Evolutionary conservation across 2,113 vertebrate genomes (phyloP).

Genomic region (Diadophis punctatus): DNA sequence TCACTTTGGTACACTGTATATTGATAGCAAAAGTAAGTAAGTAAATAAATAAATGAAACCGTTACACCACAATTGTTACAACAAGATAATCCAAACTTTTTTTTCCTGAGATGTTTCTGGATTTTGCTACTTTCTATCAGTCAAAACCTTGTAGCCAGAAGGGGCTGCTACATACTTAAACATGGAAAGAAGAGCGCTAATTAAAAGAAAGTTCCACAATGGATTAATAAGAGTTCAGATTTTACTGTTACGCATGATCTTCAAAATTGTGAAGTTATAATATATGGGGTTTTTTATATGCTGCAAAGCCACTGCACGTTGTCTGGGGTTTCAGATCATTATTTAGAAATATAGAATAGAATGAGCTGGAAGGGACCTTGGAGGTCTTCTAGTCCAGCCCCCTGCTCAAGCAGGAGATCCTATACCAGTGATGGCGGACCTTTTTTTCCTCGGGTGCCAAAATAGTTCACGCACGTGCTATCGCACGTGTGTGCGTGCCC

Average conservation of each 20-base stretch:
- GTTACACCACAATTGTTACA: not conserved
- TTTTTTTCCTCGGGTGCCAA: too few species aligned
- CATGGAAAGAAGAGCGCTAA: not conserved
- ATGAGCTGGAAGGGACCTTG: too few species aligned
- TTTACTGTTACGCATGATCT: not conserved
- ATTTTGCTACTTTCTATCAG: not conserved
- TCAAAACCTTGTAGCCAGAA: not conserved
- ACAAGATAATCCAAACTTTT: not conserved
- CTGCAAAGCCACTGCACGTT: not conserved
- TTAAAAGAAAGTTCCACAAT: not conserved
- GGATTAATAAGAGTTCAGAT: not conserved
- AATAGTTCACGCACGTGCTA: too few species aligned
- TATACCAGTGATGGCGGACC: too few species aligned
- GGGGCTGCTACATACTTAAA: not conserved
- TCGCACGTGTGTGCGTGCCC: too few species aligned
- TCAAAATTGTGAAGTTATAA: not conserved
- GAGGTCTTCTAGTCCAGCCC: too few species aligned
- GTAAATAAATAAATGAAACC: too few species aligned
- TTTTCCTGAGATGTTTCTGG: not conserved
- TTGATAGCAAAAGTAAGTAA: not conserved
- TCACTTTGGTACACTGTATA: not conserved
- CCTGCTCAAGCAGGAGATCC: too few species aligned
- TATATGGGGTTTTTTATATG: not conserved
- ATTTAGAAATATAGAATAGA: not conserved
- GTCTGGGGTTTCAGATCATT: not conserved